Percentiles rank a stretch among this genome's conserved stretches.
Conservation (phyloP, 2,113 vertebrate species). For the Callocephalon fimbriatum region DNA sequence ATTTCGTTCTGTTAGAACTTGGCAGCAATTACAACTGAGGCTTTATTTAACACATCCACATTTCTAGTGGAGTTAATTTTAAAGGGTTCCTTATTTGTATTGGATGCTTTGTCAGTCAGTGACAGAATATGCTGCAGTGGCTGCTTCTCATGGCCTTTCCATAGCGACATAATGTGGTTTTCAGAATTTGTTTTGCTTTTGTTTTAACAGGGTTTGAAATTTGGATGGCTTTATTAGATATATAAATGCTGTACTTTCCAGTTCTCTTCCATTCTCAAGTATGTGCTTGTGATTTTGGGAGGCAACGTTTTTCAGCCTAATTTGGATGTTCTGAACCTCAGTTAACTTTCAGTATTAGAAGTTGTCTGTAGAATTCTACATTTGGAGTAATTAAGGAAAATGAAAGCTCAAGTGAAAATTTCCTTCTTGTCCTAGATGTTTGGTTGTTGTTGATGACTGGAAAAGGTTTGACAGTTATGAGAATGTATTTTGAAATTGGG, state of each 20-base stretch:
- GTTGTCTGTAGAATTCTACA: background rate
- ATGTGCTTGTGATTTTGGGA: background rate
- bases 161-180: background rate
- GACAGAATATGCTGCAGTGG: background rate
- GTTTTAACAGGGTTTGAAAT: background rate
- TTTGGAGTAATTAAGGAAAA: background rate
- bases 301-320: background rate
- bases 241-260: background rate
- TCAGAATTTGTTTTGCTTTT: background rate
- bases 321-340: background rate
- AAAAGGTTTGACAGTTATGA: background rate
- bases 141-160: background rate
- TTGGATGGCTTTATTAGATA: background rate
- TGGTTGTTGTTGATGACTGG: background rate
- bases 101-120: background rate
- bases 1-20: constrained; percentile 31
- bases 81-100: background rate
- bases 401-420: background rate
- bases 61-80: constrained; percentile 48
- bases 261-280: background rate
- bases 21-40: constrained; percentile 39
- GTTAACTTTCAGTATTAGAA: background rate
- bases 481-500: background rate
- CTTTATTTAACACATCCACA: constrained; percentile 52
- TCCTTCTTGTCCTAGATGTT: background rate